Evolutionary conservation across 2,888 invertebrate genomes (phyloP), one percentile per base, ranked within the genome.

Genomic region (Diarsia mendica): DNA sequence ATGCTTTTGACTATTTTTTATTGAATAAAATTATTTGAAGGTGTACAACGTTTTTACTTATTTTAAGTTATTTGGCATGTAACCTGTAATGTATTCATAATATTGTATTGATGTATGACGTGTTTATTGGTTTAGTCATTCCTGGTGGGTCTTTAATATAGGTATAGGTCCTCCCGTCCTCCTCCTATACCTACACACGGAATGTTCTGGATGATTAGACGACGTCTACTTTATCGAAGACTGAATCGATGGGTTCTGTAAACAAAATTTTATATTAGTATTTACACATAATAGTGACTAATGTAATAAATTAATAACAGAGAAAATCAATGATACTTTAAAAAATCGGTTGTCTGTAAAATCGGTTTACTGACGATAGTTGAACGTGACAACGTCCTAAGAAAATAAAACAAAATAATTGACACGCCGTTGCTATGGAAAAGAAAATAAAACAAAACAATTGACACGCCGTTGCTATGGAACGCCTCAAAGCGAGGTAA

Each of bases 11-110:
- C 23, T 13, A 20, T n/a, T 61, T 18, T 75, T 78, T 78, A 76
- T 78, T 76, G 15, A 39, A 51, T 46, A 66, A 51, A n/a, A 20
- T 6, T 77, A 28, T 15, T 46, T 60, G 46, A 77, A 68, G 46
- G 51, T 53, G 60, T 48, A 61, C 15, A 46, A 78, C 39, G 46
- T 69, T 61, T 63, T 44, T n/a, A 23, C 4, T 69, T 13, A 49
- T 28, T 18, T 49, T 13, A n/a, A 23, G 13, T 58, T 55, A 28
- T 9, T 39, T n/a, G n/a, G 13, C 15, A 58, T 48, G 28, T 51
- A 13, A 55, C 23, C 13, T 55, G 33, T 48, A 23, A 15, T 28
- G 33, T 58, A 28, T 58, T 58, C 15, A 15, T 58, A 28, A 13
- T 55, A 58, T 58, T 58, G 58, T 58, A 28, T 58, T 28, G 28